A percentile compares a stretch with the other conserved stretches of the same genome.
Evolutionary conservation across 2,888 invertebrate species (phyloP).

Genomic region (Portevinia maculata): DNA sequence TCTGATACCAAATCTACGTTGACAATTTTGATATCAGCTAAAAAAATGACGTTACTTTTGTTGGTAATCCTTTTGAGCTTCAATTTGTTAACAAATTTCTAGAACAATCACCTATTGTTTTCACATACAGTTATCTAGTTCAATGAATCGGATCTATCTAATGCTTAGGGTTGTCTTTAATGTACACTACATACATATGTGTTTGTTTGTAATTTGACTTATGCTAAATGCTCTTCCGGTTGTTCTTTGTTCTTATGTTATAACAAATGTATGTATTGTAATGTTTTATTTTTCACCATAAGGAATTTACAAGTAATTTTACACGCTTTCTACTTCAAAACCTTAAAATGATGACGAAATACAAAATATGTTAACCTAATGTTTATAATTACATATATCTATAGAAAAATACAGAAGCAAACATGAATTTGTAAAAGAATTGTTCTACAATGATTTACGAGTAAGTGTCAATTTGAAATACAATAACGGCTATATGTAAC

Average conservation of each 20-base stretch:
- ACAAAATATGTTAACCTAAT: slow-evolving; percentile 2
- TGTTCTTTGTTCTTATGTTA: slow-evolving; percentile 39
- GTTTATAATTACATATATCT: background rate
- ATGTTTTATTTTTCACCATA: slow-evolving; percentile 11
- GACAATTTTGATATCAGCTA: slow-evolving; percentile 82
- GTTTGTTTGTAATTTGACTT: slow-evolving; percentile 20
- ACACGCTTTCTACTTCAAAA: slow-evolving; percentile 56
- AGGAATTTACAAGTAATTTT: slow-evolving; percentile 39
- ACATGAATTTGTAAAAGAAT: background rate
- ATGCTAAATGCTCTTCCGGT: slow-evolving; percentile 21
- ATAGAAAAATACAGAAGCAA: slow-evolving; percentile 8
- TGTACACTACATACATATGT: slow-evolving; percentile 2
- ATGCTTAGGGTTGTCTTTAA: slow-evolving; percentile 24
- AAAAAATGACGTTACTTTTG: slow-evolving; percentile 81
- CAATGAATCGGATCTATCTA: slow-evolving; percentile 19
- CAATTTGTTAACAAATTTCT: slow-evolving; percentile 40
- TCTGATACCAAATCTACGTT: slow-evolving; percentile 83
- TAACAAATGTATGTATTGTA: slow-evolving; percentile 31
- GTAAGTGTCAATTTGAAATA: background rate
- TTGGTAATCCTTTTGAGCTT: slow-evolving; percentile 48
- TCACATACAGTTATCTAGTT: slow-evolving; percentile 7
- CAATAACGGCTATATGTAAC: background rate
- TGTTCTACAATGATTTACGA: slow-evolving; percentile 2
- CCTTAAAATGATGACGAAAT: slow-evolving; percentile 69
- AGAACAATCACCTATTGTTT: slow-evolving; percentile 11